Percentiles rank a stretch among this genome's conserved stretches.
phyloP scores from a whole-genome alignment of 2,888 invertebrate genomes.

The Linnaemya tessellans region DNA sequence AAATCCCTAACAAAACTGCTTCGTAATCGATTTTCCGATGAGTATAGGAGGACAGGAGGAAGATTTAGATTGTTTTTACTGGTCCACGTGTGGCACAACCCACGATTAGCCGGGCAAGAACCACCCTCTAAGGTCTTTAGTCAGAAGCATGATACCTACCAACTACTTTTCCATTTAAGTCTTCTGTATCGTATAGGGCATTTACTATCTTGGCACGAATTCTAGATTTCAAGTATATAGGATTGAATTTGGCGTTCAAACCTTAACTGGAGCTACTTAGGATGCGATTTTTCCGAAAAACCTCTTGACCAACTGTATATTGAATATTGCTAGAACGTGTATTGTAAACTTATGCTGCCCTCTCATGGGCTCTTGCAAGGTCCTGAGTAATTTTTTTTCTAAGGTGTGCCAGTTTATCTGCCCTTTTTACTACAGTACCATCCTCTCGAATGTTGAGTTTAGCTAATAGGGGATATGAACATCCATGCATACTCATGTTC shows the following conservation, averaged over 20 bases:
- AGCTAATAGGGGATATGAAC: not conserved
- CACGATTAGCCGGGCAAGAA: slow-evolving; percentile 40
- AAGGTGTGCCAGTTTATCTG: not conserved
- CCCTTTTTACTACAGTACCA: not conserved
- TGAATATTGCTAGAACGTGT: not conserved
- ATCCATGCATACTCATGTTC: slow-evolving; percentile 1
- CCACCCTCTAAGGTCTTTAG: not conserved
- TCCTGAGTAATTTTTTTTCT: not conserved
- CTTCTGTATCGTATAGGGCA: not conserved
- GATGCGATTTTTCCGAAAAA: not conserved
- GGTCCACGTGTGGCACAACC: slow-evolving; percentile 35
- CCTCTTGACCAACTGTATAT: not conserved
- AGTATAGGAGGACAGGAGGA: too few relatives aligned
- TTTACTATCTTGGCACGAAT: not conserved
- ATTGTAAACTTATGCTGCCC: not conserved
- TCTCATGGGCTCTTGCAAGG: not conserved
- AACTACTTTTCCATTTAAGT: slow-evolving; percentile 17
- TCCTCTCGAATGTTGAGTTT: not conserved
- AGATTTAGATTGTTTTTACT: too few relatives aligned
- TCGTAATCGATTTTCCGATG: too few relatives aligned
- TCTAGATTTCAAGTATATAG: not conserved
- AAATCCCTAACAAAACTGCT: not conserved
- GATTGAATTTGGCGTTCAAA: not conserved
- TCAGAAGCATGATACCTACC: slow-evolving; percentile 30
- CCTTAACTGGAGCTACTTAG: not conserved